phyloP scores from a whole-genome alignment of 53 echinoderm and acorn worm genomes.

The Patiria pectinifera region DNA sequence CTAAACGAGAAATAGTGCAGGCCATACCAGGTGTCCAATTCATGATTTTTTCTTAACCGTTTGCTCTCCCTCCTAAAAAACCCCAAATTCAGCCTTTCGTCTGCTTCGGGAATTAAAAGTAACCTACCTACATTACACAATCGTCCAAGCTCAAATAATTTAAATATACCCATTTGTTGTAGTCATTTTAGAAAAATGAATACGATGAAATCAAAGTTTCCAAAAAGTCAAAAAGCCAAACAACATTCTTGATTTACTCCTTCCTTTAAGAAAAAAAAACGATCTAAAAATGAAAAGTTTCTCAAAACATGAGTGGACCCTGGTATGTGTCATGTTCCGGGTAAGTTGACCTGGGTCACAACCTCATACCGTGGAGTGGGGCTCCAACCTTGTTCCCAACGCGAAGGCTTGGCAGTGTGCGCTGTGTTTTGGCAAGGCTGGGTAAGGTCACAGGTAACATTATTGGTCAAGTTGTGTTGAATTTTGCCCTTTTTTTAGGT shows the following conservation, averaged over 20 bases:
- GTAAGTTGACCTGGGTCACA: conserved; percentile 55
- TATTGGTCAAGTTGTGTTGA: neutral
- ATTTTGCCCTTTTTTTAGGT: neutral
- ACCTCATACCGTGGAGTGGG: conserved; percentile 42
- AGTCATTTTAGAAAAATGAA: too few relatives aligned
- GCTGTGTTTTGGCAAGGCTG: conserved; percentile 44
- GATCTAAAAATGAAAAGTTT: neutral
- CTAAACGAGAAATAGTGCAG: conserved; percentile 22
- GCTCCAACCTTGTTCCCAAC: conserved; percentile 44
- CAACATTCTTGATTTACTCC: too few relatives aligned
- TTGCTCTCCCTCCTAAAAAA: neutral
- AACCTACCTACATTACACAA: too few relatives aligned
- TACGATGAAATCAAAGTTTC: too few relatives aligned
- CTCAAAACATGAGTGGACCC: conserved; percentile 16
- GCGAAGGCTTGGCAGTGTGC: conserved; percentile 34
- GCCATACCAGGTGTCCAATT: conserved; percentile 53
- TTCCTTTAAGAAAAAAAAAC: neutral
- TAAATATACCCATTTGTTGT: too few relatives aligned
- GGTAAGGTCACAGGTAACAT: conserved; percentile 60
- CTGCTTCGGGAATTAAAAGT: too few relatives aligned
- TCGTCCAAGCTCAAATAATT: too few relatives aligned
- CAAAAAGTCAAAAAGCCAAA: too few relatives aligned
- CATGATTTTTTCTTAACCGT: neutral
- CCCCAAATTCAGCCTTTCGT: too few relatives aligned
- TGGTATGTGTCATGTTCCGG: conserved; percentile 65